Evolutionary conservation across 2,113 vertebrate species (phyloP), one percentile per base, ranked within the genome.

Genomic region (Aix galericulata): DNA sequence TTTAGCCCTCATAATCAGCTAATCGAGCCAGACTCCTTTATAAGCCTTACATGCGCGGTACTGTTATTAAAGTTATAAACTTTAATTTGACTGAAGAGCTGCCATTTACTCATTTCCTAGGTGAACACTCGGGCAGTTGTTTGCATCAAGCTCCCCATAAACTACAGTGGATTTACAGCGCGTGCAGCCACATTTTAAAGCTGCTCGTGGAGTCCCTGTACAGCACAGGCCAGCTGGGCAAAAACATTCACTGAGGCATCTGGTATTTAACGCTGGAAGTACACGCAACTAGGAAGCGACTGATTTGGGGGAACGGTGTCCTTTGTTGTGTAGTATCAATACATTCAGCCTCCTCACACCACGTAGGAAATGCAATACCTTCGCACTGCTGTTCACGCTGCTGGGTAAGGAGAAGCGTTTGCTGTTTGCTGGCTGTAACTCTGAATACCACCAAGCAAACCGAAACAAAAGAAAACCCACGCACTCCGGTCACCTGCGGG

Each of bases 41-140:
- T 48, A 75, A 72, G 73, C 77, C 91, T 84, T 52, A 91, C 52
- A 42, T 3, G 8, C 3, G 40, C 22, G 58, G 55, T 5, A 64
- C 86, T 60, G 48, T 60, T 56, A 96, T 44, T 79, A 79, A 94
- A 95, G 83, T 79, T 60, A 73, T 31, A 84, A 72, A 92, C 18
- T 69, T 75, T 23, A 84, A 89, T 85, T 86, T 60, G 69, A 74
- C 56, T 91, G 36, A 29, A 71, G 74, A 93, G 94, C 36, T 71
- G 60, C 13, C 48, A 92, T 62, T 91, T 67, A 42, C 83, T 81
- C n/a, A 82, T 82, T 87, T n/a, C 50, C 66, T 32, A 93, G 0
- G 4, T 67, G 94, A 94, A 92, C 64, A 52, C 29, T 60, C 53
- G 11, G 38, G 73, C 53, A 64, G 86, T 34, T 64, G 77, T 44